Conservation (phyloP, 2,113 vertebrate species). For the Columbina picui region DNA sequence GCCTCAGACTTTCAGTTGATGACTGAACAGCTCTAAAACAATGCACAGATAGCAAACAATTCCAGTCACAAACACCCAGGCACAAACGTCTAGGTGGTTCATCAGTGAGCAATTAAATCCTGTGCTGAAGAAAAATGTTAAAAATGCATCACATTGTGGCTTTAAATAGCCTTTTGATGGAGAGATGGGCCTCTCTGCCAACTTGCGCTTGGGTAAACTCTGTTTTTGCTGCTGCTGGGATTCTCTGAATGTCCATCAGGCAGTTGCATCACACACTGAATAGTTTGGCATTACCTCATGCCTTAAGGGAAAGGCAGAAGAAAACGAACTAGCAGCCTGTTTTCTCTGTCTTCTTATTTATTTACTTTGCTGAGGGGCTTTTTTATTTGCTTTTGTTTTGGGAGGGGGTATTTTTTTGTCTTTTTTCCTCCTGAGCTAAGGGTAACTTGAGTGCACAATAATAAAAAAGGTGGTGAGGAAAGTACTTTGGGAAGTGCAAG, state of each 20-base stretch:
- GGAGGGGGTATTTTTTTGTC: slow-evolving; percentile 8
- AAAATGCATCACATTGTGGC: slow-evolving; percentile 69
- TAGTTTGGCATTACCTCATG: slow-evolving; percentile 78
- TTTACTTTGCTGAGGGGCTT: slow-evolving; percentile 57
- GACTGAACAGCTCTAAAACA: background rate
- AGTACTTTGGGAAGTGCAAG: slow-evolving; percentile 43
- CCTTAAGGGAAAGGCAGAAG: slow-evolving; percentile 63
- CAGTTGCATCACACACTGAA: slow-evolving; percentile 61
- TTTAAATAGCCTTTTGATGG: slow-evolving; percentile 70
- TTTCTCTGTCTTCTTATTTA: slow-evolving; percentile 69
- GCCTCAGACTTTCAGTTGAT: background rate
- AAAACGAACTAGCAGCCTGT: slow-evolving; percentile 64
- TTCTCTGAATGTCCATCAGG: slow-evolving; percentile 66
- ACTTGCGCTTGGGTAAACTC: slow-evolving; percentile 11
- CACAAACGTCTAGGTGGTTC: slow-evolving; percentile 59
- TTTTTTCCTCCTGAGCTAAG: slow-evolving; percentile 15
- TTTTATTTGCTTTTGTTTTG: slow-evolving; percentile 35
- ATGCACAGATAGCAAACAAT: slow-evolving; percentile 33
- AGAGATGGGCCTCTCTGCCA: slow-evolving; percentile 49
- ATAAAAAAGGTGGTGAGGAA: slow-evolving; percentile 28
- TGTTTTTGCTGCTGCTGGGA: slow-evolving; percentile 53
- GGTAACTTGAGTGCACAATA: slow-evolving; percentile 60
- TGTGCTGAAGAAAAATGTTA: slow-evolving; percentile 68
- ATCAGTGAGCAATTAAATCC: slow-evolving; percentile 61
- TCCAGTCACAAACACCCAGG: slow-evolving; percentile 40